Percentiles rank a stretch among this genome's conserved stretches.
Conservation (phyloP, 2,797 vertebrate genomes). For the Aldrovandia affinis region DNA sequence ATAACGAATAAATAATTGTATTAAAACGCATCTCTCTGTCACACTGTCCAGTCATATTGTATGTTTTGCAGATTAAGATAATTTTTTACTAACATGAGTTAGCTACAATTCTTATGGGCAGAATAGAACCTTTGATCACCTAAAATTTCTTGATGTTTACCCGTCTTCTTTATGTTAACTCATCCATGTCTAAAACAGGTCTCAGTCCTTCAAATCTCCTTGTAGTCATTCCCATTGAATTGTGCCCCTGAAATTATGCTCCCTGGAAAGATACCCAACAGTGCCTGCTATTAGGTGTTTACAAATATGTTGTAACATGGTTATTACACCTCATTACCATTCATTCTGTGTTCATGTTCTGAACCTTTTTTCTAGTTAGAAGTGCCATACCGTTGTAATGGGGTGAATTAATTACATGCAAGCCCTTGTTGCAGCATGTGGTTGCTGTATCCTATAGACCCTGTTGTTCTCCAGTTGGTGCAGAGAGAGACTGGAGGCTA, state of each 20-base stretch:
- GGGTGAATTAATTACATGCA: no score
- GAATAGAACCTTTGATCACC: no score
- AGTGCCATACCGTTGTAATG: neutral
- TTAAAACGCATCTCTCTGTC: conserved; percentile 43
- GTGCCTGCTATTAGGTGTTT: neutral
- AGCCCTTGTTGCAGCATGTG: no score
- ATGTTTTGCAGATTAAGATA: no score
- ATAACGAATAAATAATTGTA: no score
- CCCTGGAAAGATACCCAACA: neutral
- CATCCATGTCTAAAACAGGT: conserved; percentile 66
- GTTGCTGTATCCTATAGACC: no score
- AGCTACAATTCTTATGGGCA: no score
- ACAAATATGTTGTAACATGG: neutral
- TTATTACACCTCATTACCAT: neutral
- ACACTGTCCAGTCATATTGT: conserved; percentile 20
- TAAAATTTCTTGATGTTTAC: no score
- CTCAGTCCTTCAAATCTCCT: conserved; percentile 65
- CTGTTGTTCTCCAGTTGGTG: neutral
- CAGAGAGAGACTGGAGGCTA: neutral
- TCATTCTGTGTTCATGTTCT: neutral
- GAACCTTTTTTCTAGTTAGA: neutral
- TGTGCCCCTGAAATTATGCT: neutral
- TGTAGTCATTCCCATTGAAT: conserved; percentile 38
- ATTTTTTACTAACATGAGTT: no score
- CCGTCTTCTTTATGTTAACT: conserved; percentile 40